These are phyloP conservation scores for Seladonia tumulorum DNA, from an alignment of 2,888 invertebrate genomes.

Conservation along the genomic window DNA sequence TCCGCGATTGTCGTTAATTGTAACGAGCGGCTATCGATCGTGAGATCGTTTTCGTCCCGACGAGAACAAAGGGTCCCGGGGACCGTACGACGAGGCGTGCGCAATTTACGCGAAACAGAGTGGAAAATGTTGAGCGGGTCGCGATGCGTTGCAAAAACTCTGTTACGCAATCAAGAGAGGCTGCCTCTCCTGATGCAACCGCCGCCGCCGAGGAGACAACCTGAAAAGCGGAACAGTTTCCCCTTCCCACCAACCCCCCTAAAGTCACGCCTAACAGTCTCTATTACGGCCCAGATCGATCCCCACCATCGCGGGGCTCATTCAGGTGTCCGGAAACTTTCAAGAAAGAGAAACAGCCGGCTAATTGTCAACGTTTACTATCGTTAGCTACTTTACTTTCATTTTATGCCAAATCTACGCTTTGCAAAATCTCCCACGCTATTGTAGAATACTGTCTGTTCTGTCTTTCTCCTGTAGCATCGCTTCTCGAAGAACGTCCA, in stretches of 20 bases:
- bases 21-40: constrained; percentile 16
- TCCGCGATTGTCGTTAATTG: constrained; percentile 4
- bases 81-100: constrained; percentile 8
- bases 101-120: constrained; percentile 58
- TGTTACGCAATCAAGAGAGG: constrained; percentile 68
- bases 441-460: neutral
- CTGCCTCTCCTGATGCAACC: constrained; percentile 67
- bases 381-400: neutral
- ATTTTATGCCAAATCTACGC: neutral
- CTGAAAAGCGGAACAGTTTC: neutral
- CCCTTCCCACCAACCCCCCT: neutral
- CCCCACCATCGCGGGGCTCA: neutral
- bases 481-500: no score
- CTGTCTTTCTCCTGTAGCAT: neutral
- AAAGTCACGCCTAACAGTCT: neutral
- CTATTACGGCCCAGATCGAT: constrained; percentile 1
- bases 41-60: constrained; percentile 2
- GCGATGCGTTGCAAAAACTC: constrained; percentile 67
- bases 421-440: neutral
- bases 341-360: neutral
- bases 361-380: neutral
- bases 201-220: constrained; percentile 48
- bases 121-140: constrained; percentile 62
- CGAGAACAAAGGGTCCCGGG: constrained; percentile 23
- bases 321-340: neutral